phyloP scores from a whole-genome alignment of 2,888 invertebrate species.

The Pheosia gnoma region DNA sequence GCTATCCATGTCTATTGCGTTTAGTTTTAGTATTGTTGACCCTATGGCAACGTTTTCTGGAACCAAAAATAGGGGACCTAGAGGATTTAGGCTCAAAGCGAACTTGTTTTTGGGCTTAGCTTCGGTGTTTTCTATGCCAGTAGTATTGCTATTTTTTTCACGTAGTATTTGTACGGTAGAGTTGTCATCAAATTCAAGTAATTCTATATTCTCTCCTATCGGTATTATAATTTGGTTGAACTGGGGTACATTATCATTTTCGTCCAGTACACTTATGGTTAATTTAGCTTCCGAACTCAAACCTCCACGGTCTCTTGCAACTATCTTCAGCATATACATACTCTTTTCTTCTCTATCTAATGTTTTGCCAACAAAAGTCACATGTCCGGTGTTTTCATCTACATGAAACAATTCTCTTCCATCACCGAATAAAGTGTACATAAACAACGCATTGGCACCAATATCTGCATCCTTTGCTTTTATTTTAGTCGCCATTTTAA shows the following conservation, averaged over 20 bases:
- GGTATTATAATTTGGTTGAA: slow-evolving; percentile 89
- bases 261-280: slow-evolving; percentile 88
- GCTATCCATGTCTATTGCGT: slow-evolving; percentile 89
- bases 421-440: slow-evolving; percentile 88
- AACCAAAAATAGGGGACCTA: slow-evolving; percentile 86
- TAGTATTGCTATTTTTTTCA: slow-evolving; percentile 63
- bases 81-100: slow-evolving; percentile 55
- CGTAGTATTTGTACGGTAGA: slow-evolving; percentile 75
- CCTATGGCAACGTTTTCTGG: slow-evolving; percentile 90
- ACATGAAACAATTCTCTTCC: slow-evolving; percentile 89
- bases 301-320: slow-evolving; percentile 91
- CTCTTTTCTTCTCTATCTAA: slow-evolving; percentile 90
- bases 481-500: slow-evolving; percentile 87
- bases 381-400: slow-evolving; percentile 85
- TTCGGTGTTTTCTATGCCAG: slow-evolving; percentile 59
- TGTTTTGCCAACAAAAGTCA: slow-evolving; percentile 83
- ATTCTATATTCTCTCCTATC: slow-evolving; percentile 86
- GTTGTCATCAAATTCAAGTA: slow-evolving; percentile 85
- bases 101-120: slow-evolving; percentile 71
- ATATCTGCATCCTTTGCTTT: slow-evolving; percentile 89
- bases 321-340: slow-evolving; percentile 87
- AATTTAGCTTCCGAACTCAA: slow-evolving; percentile 89
- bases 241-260: slow-evolving; percentile 91
- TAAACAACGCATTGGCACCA: slow-evolving; percentile 87
- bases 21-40: slow-evolving; percentile 86